Evolutionary conservation across 2,113 vertebrate species (phyloP), one percentile per base, ranked within the genome.

Genomic region (Mustela nigripes): DNA sequence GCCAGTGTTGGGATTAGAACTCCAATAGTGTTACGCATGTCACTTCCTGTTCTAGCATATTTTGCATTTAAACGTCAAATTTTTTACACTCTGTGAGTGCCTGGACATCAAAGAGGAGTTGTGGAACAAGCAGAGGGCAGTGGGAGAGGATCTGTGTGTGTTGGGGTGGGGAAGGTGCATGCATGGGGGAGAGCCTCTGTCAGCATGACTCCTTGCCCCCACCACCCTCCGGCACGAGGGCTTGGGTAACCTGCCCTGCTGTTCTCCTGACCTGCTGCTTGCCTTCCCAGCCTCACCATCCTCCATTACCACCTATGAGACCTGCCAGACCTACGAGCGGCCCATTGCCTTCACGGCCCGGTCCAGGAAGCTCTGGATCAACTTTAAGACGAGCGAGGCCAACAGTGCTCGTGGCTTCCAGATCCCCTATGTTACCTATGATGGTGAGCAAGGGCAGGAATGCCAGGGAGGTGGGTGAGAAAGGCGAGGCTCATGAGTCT

Each of bases 221-320:
- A 31, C 11, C 31, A 56, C 94, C 81, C 81, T 89, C 15, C 0
- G 50, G 33, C 28, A 19, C 53, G 65, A 73, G 58, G 78, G 74
- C 21, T n/a, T 48, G 28, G 36, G 24, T 6, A 50, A 74, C 79
- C 65, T 69, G 39, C 22, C 45, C 28, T 9, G 31, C 45, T 79
- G 24, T n/a, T 65, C 28, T 71, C 7, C 79, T 97, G 67, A 97
- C 92, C 69, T 24, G 45, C 92, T 9, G 11, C 76, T 97, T 96
- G 53, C 96, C 92, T 97, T 69, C 69, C 28, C 98, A 99, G 99
- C 99, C 97, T 99, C 99, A 12, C 99, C 99, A 0, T 99, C 99
- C 26, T 99, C 99, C 96, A 99, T 99, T 98, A 99, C 99, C 97
- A 99, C 99, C 53, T 99, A 99, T 0, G 99, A 99, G 99, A 99